Base-by-base conservation (phyloP, 2,797 vertebrate species). In the Limosa lapponica region DNA sequence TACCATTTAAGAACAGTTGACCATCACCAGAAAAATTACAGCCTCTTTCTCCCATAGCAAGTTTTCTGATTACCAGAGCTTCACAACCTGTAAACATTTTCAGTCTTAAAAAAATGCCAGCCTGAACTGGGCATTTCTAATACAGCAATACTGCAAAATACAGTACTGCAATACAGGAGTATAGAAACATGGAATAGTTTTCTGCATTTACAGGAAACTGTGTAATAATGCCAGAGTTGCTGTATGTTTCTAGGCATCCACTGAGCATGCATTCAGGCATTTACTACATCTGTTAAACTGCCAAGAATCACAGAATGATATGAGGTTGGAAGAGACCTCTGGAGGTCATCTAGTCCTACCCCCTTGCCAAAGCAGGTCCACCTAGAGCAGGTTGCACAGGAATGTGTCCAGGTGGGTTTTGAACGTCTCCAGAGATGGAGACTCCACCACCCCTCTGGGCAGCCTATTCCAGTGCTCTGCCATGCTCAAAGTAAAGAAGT, bases 181-280 rank as follows among this genome's bases (percentile, higher is more conserved):
- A 90, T 9, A 65, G 80, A 88, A 93, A 69, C 28, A 51, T 62
- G 44, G 46, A 73, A 54, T 49, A 89, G 4, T 8, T 82, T 78
- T 48, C 61, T 58, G 5, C 19, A 23, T 64, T 78, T 49, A 49
- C 28, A 44, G 28, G 28, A 51, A 89, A 52, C 18, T 16, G 3
- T n/a, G 11, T 34, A 66, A 28, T 37, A 44, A 71, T 16, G 6
- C 52, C 62, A 71, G 36, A 69, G 19, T 44, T 1, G 0, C 6
- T 36, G 25, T 54, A n/a, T 0, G 0, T 72, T 82, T 89, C 25
- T 39, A 28, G 17, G 17, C 41, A 75, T 24, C 7, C 20, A 34
- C 8, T 80, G 12, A 28, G 2, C 0, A 1, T 28, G 9, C 36
- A 41, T 72, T 44, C 32, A 75, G 25, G 22, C 2, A 1, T 77